Conservation (phyloP, 2,113 vertebrate species). For the Vicugna pacos region DNA sequence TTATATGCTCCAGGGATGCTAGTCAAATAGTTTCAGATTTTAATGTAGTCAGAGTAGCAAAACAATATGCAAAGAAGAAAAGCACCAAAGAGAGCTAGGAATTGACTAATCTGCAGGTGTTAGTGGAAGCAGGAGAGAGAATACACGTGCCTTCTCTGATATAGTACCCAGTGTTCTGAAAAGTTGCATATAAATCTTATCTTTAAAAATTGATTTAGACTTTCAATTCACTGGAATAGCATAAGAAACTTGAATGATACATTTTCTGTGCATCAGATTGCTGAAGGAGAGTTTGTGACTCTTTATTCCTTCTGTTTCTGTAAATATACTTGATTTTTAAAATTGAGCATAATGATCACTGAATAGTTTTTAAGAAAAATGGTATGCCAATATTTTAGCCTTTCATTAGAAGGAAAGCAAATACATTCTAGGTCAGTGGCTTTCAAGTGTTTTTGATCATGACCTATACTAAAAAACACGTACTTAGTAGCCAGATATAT, state of each 20-base stretch:
- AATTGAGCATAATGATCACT: not conserved
- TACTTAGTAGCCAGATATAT: not conserved
- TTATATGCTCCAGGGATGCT: conserved; percentile 54
- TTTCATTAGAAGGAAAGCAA: not conserved
- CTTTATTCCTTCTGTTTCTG: not conserved
- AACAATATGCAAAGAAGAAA: conserved; percentile 44
- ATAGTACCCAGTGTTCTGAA: not conserved
- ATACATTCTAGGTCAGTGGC: not conserved
- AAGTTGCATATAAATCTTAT: not conserved
- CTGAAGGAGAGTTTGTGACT: not conserved
- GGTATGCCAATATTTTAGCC: not conserved
- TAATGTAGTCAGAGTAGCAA: conserved; percentile 51
- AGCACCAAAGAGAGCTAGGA: not conserved
- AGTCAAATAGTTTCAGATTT: conserved; percentile 57
- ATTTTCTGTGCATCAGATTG: not conserved
- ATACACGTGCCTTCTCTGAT: not conserved
- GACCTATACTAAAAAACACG: not conserved
- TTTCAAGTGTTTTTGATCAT: conserved; percentile 15
- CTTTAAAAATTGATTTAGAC: conserved; percentile 34
- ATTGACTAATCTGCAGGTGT: not conserved
- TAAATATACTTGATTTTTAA: not conserved
- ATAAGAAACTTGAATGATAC: not conserved
- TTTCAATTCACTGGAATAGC: not conserved
- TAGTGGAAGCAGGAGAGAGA: not conserved
- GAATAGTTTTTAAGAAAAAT: conserved; percentile 24